These are phyloP conservation scores for Rana temporaria DNA, from an alignment of 2,113 vertebrate species.

Conservation along the genomic window DNA sequence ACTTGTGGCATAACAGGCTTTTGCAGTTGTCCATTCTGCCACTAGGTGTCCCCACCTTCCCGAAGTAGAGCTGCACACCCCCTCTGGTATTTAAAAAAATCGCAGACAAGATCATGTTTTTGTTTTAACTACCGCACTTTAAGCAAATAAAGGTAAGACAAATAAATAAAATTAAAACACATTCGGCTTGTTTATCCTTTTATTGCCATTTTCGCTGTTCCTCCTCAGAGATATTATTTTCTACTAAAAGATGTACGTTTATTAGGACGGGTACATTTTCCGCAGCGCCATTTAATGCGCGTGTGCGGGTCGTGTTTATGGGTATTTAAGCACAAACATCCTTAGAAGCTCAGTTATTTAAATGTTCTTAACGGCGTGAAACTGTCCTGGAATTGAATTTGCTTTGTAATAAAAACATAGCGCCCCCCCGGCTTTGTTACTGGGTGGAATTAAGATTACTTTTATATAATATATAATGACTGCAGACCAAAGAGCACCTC, in stretches of 20 bases:
- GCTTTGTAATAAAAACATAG: too few relatives aligned
- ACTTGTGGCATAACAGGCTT: not conserved
- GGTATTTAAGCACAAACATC: not conserved
- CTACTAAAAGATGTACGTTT: not conserved
- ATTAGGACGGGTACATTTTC: not conserved
- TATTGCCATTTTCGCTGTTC: conserved; percentile 1
- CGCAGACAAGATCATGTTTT: not conserved
- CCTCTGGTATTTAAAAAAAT: not conserved
- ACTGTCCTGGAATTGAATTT: too few relatives aligned
- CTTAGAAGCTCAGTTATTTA: not conserved
- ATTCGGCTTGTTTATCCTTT: conserved; percentile 8
- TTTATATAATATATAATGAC: too few relatives aligned
- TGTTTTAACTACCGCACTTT: not conserved
- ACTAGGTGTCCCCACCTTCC: not conserved
- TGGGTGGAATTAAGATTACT: too few relatives aligned
- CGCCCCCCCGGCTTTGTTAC: too few relatives aligned
- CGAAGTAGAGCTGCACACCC: not conserved
- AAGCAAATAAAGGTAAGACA: conserved; percentile 9
- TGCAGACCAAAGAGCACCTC: too few relatives aligned
- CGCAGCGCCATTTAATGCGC: not conserved
- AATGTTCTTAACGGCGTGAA: not conserved
- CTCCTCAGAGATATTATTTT: not conserved
- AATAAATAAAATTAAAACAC: conserved; percentile 5
- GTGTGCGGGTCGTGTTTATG: not conserved
- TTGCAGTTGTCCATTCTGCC: not conserved